phyloP scores from a whole-genome alignment of 2,888 invertebrate genomes.

The Drosophila mimetica region DNA sequence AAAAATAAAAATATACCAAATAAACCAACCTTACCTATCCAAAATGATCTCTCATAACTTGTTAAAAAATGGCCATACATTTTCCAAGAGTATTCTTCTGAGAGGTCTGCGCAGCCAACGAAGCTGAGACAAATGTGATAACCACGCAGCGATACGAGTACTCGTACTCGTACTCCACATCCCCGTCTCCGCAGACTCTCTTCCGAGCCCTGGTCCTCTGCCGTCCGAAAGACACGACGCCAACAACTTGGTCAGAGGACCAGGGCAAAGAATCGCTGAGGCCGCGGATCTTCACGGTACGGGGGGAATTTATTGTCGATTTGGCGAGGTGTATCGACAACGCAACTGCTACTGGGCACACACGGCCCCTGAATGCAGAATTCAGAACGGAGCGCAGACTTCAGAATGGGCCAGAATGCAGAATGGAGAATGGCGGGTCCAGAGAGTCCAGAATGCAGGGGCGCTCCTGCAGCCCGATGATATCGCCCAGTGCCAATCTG shows the following conservation, averaged over 20 bases:
- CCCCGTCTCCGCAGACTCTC: slow-evolving; percentile 17
- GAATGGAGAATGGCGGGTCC: slow-evolving; percentile 14
- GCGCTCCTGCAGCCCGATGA: slow-evolving; percentile 42
- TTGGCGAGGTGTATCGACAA: slow-evolving; percentile 84
- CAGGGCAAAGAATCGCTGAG: background rate
- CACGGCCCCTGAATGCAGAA: slow-evolving; percentile 37
- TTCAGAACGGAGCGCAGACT: slow-evolving; percentile 9
- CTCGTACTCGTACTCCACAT: slow-evolving; percentile 43
- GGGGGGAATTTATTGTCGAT: slow-evolving; percentile 84
- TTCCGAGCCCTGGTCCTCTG: slow-evolving; percentile 6
- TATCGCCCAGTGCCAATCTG: slow-evolving; percentile 73
- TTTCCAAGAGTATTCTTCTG: slow-evolving; percentile 21
- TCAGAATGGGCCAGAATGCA: slow-evolving; percentile 23
- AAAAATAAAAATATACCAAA: too few species aligned
- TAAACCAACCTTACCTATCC: too few species aligned
- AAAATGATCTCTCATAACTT: too few species aligned
- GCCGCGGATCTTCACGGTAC: slow-evolving; percentile 26
- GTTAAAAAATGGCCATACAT: background rate
- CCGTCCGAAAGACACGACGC: slow-evolving; percentile 63
- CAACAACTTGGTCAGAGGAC: slow-evolving; percentile 18
- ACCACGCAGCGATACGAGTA: slow-evolving; percentile 78
- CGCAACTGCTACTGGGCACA: slow-evolving; percentile 85
- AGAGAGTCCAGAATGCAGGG: slow-evolving; percentile 30
- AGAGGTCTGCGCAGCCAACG: slow-evolving; percentile 42
- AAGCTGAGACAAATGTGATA: slow-evolving; percentile 81